phyloP scores from a whole-genome alignment of 2,113 vertebrate species.

The Passer domesticus region DNA sequence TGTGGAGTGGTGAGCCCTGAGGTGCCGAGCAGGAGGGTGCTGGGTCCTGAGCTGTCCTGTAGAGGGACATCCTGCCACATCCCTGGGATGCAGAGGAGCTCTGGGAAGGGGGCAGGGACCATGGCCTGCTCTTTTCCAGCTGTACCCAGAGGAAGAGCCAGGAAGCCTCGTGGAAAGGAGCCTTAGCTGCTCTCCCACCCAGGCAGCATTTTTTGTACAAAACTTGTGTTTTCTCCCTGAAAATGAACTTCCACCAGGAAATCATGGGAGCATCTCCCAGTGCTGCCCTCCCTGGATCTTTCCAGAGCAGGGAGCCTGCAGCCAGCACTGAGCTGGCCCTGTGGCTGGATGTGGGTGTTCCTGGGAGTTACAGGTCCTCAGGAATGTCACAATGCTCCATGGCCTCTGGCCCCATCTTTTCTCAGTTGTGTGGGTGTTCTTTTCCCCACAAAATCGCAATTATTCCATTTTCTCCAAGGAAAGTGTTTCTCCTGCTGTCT shows the following conservation, averaged over 20 bases:
- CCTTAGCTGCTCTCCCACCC: background rate
- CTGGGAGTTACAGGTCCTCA: background rate
- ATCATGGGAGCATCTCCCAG: rapidly evolving
- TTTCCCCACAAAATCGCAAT: rapidly evolving
- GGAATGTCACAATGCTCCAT: rapidly evolving
- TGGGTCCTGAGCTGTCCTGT: rapidly evolving
- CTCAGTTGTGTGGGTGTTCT: rapidly evolving
- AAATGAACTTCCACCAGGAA: background rate
- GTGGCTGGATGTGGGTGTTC: background rate
- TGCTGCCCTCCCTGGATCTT: background rate
- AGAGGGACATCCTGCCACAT: too few species aligned
- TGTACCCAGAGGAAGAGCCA: rapidly evolving
- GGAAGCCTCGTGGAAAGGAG: background rate
- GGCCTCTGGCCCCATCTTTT: background rate
- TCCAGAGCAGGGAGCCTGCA: background rate
- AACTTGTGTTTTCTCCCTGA: background rate
- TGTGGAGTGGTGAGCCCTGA: background rate
- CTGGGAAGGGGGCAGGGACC: background rate
- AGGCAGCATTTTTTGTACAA: rapidly evolving
- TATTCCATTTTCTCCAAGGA: rapidly evolving
- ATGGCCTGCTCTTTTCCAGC: rapidly evolving
- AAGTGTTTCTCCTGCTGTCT: rapidly evolving
- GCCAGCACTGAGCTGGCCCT: background rate
- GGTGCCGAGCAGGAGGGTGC: background rate
- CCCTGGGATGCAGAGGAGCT: too few species aligned